A percentile compares a stretch with the other conserved stretches of the same genome.
Evolutionary conservation across 2,888 invertebrate genomes (phyloP).

Genomic region (Rambutsinella grinnellia): DNA sequence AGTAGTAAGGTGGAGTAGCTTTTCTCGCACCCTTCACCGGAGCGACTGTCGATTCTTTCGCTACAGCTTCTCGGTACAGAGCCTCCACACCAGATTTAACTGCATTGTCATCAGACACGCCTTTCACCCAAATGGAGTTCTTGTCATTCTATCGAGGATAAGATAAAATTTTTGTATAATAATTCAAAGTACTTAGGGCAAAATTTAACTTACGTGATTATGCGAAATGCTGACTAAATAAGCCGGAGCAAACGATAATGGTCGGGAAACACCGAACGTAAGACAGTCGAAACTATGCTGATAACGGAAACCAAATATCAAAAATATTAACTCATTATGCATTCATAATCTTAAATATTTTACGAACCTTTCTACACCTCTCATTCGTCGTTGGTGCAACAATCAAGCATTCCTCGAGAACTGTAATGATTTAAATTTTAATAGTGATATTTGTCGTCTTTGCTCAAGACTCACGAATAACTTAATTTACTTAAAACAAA

Average conservation of each 20-base stretch:
- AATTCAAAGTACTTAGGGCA: conserved; percentile 2
- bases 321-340: neutral
- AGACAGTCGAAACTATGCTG: conserved; percentile 62
- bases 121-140: conserved; percentile 53
- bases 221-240: conserved; percentile 63
- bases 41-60: neutral
- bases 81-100: conserved; percentile 49
- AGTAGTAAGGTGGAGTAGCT: conserved; percentile 31
- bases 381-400: conserved; percentile 30
- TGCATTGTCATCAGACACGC: conserved; percentile 51
- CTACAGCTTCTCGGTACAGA: conserved; percentile 32
- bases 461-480: no score
- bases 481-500: no score
- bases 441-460: no score
- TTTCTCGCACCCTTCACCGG: neutral
- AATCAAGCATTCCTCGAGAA: conserved; percentile 60
- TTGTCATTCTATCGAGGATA: conserved; percentile 46
- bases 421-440: conserved; percentile 62
- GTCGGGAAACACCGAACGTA: conserved; percentile 53
- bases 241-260: conserved; percentile 58
- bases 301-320: conserved; percentile 3
- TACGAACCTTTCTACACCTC: conserved; percentile 38
- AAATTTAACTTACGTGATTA: conserved; percentile 40
- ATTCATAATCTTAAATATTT: no score
- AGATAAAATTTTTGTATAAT: neutral